A percentile compares a stretch with the other conserved stretches of the same genome.
These are phyloP conservation scores for Aphaenogaster rudis DNA, from an alignment of 1,140 invertebrate species.

Conservation along the genomic window DNA sequence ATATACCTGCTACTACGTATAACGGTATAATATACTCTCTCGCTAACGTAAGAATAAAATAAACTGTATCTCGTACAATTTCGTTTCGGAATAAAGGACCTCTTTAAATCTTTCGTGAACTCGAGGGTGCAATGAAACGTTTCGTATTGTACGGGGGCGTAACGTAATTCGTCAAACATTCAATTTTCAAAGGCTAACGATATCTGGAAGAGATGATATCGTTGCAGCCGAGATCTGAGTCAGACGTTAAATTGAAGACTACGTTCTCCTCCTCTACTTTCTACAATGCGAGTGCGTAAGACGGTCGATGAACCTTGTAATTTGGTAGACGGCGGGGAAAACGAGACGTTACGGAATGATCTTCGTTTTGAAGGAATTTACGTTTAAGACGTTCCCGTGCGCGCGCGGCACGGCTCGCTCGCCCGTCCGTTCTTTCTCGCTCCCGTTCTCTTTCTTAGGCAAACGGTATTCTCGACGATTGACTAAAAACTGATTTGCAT, in stretches of 20 bases:
- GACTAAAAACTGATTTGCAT: conserved; percentile 78
- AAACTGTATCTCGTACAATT: neutral
- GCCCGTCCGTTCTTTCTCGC: neutral
- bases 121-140: neutral
- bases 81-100: neutral
- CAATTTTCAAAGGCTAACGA: conserved; percentile 27
- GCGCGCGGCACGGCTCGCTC: conserved; percentile 14
- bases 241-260: conserved; percentile 49
- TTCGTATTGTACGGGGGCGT: neutral
- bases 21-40: neutral
- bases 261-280: neutral
- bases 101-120: conserved; percentile 25
- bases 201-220: conserved; percentile 24
- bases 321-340: conserved; percentile 44
- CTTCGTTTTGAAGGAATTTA: conserved; percentile 68
- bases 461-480: conserved; percentile 71
- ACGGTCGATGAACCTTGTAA: conserved; percentile 59
- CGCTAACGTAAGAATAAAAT: neutral
- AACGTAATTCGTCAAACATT: conserved; percentile 40
- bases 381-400: conserved; percentile 41
- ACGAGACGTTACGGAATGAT: conserved; percentile 54
- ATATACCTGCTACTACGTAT: neutral
- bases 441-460: conserved; percentile 64
- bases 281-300: conserved; percentile 39
- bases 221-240: conserved; percentile 38